A percentile compares a stretch with the other conserved stretches of the same genome.
Conservation (phyloP, 2,888 invertebrate genomes). For the Sabellastarte sp. region DNA sequence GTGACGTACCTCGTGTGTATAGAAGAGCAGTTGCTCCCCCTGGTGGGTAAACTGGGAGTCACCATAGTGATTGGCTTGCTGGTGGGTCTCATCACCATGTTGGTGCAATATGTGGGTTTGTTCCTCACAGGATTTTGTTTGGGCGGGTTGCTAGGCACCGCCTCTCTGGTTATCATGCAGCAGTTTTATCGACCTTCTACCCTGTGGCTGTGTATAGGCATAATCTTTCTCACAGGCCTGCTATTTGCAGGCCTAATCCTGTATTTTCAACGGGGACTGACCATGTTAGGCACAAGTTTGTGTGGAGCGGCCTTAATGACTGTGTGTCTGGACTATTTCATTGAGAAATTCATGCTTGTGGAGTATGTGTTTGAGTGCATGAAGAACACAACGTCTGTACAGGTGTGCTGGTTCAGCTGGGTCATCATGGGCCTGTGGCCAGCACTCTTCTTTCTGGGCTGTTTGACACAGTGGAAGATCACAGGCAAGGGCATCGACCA, state of each 20-base stretch:
- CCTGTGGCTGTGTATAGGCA: conserved; percentile 73
- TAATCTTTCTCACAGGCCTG: conserved; percentile 70
- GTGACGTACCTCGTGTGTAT: conserved; percentile 79
- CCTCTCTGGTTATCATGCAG: conserved; percentile 59
- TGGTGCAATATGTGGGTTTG: conserved; percentile 78
- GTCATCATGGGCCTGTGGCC: conserved; percentile 75
- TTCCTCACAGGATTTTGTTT: conserved; percentile 80
- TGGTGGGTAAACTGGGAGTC: conserved; percentile 72
- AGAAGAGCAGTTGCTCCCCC: conserved; percentile 72
- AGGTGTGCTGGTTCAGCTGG: conserved; percentile 75
- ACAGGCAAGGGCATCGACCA: conserved; percentile 67
- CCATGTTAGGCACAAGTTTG: conserved; percentile 74
- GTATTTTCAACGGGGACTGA: conserved; percentile 74
- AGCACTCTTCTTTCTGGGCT: conserved; percentile 69
- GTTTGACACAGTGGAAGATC: conserved; percentile 70
- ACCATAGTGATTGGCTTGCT: conserved; percentile 73
- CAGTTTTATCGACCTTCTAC: conserved; percentile 65
- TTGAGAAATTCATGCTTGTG: conserved; percentile 71
- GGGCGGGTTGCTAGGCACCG: conserved; percentile 64
- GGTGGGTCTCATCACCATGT: conserved; percentile 78
- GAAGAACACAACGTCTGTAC: conserved; percentile 58
- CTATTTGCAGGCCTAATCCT: conserved; percentile 72
- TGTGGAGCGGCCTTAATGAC: conserved; percentile 75
- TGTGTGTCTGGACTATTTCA: conserved; percentile 73
- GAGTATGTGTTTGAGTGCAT: conserved; percentile 72